Evolutionary conservation across 2,113 vertebrate species (phyloP).

Genomic region (Xiphorhynchus elegans): DNA sequence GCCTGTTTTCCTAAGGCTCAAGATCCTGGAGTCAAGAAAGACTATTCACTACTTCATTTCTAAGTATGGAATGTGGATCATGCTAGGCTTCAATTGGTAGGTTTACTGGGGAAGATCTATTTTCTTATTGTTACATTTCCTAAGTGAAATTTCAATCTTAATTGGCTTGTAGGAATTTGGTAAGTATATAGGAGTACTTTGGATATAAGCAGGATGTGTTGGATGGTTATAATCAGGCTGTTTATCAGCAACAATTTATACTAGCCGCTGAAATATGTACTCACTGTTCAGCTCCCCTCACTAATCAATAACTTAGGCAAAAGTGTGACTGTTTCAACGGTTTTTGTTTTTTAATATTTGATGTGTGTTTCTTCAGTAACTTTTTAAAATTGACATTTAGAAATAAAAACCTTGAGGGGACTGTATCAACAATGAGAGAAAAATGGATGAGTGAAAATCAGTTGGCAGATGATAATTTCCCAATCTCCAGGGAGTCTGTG

Average conservation of each 20-base stretch:
- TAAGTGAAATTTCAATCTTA: neutral
- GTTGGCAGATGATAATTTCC: neutral
- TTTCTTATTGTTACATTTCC: neutral
- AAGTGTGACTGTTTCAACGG: neutral
- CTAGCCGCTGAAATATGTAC: neutral
- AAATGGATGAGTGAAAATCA: neutral
- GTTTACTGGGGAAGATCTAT: neutral
- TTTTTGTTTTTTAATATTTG: neutral
- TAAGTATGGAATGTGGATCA: neutral
- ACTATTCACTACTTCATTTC: neutral
- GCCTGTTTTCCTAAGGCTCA: neutral
- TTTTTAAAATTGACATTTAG: neutral
- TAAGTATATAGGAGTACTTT: neutral
- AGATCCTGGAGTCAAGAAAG: neutral
- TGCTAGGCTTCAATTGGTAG: neutral
- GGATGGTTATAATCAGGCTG: neutral
- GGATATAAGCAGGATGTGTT: neutral
- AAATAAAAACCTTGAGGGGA: neutral
- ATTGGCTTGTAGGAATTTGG: neutral
- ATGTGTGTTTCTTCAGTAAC: neutral
- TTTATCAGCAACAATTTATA: neutral
- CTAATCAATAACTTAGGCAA: neutral
- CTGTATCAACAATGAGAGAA: neutral
- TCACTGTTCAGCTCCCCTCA: neutral
- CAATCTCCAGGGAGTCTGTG: neutral